A percentile compares a stretch with the other conserved stretches of the same genome.
Evolutionary conservation across 2,113 vertebrate species (phyloP).

Genomic region (Pterocles burchelli): DNA sequence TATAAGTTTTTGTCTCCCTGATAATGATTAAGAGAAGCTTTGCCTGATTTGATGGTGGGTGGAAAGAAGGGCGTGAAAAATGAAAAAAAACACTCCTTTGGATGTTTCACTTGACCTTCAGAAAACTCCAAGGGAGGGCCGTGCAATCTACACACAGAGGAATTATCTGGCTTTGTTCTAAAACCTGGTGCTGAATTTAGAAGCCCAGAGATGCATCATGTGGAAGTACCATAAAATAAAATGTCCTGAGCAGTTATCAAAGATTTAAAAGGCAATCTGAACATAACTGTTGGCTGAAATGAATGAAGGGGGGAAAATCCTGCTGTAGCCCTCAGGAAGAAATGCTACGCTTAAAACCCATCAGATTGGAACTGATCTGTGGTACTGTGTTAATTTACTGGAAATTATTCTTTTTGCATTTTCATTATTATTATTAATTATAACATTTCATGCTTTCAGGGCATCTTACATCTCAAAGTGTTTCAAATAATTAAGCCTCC

Average conservation of each 20-base stretch:
- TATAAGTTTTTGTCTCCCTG: slow-evolving; percentile 73
- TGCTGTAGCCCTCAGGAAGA: background rate
- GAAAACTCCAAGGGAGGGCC: slow-evolving; percentile 15
- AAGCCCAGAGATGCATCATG: slow-evolving; percentile 30
- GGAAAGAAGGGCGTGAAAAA: slow-evolving; percentile 43
- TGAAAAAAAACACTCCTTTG: background rate
- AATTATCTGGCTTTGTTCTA: slow-evolving; percentile 63
- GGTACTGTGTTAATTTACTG: slow-evolving; percentile 5
- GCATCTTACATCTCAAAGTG: background rate
- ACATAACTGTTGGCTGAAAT: slow-evolving; percentile 59
- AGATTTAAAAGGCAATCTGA: slow-evolving; percentile 71
- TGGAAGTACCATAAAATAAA: slow-evolving; percentile 65
- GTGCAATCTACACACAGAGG: slow-evolving; percentile 1
- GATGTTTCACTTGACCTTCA: slow-evolving; percentile 69
- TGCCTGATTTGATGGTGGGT: slow-evolving; percentile 62
- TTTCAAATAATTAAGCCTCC: slow-evolving; percentile 29
- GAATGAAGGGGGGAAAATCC: slow-evolving; percentile 39
- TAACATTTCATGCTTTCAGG: background rate
- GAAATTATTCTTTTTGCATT: background rate
- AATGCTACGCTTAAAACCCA: background rate
- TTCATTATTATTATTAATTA: slow-evolving; percentile 35
- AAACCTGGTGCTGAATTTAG: slow-evolving; percentile 51
- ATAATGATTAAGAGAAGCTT: slow-evolving; percentile 75
- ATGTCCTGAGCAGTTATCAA: slow-evolving; percentile 65
- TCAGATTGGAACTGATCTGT: background rate